Conservation (phyloP, 2,888 invertebrate species). For the Aphrophora alni region DNA sequence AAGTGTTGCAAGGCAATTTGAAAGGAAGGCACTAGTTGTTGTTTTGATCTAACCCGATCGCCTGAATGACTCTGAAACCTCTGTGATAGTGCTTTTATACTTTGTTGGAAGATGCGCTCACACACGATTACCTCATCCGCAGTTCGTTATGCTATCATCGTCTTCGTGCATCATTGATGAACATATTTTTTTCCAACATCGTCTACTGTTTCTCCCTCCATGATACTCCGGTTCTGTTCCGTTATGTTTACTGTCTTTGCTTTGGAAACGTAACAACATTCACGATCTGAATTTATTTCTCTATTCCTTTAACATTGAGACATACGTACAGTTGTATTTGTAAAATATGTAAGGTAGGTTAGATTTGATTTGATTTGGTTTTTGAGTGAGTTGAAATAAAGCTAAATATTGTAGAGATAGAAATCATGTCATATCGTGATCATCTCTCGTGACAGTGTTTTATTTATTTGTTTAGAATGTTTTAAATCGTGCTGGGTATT, state of each 20-base stretch:
- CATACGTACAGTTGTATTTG: not conserved
- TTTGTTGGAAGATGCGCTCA: constrained; percentile 2
- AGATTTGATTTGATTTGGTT: not conserved
- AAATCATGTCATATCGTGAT: too few relatives aligned
- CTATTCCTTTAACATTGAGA: not conserved
- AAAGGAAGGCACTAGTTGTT: not conserved
- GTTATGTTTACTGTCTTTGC: not conserved
- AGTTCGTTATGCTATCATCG: not conserved
- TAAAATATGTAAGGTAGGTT: not conserved
- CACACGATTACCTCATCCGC: constrained; percentile 15
- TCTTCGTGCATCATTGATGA: constrained; percentile 19
- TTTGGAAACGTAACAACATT: not conserved
- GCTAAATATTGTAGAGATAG: too few relatives aligned
- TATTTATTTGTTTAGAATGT: too few relatives aligned
- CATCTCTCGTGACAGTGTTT: too few relatives aligned
- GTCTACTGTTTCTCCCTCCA: constrained; percentile 15
- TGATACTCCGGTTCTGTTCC: not conserved
- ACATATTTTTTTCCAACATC: constrained; percentile 27
- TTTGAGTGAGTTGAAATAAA: too few relatives aligned
- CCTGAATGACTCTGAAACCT: not conserved
- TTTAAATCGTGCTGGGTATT: too few relatives aligned
- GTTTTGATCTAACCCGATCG: not conserved
- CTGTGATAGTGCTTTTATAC: constrained; percentile 3
- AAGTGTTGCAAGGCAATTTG: not conserved
- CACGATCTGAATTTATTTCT: not conserved